Evolutionary conservation across 2,113 vertebrate genomes (phyloP), one percentile per base, ranked within the genome.

Genomic region (Cephalopterus ornatus): DNA sequence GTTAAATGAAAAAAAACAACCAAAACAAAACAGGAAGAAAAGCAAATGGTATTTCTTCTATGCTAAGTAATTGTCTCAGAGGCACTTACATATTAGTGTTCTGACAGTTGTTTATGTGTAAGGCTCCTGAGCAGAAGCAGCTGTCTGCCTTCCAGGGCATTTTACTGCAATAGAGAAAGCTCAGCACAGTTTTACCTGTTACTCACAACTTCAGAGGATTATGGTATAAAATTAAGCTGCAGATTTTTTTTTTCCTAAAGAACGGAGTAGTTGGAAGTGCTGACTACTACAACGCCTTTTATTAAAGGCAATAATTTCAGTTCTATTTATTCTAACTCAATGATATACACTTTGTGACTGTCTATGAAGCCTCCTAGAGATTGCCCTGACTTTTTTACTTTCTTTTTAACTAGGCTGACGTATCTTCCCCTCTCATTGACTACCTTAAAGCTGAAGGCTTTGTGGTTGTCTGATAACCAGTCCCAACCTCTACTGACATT

Each of bases 391-490:
- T 72, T 22, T 37, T 83, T 24, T 53, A 41, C 68, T 78, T 81
- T 80, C 76, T 68, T 28, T 52, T 52, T 24, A 68, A 62, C 56
- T 94, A 99, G 99, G 97, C 97, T 99, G 96, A 71, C 42, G 39
- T 97, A 99, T 97, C 98, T 99, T 92, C 99, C 99, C 6, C 86
- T 99, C 75, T 99, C 99, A 4, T 97, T 99, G 96, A 99, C 98
- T 28, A 96, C 98, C 8, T 98, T 99, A 93, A 99, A 98, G 46
- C 97, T 99, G 88, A 99, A 99, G 96, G 99, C 99, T 66, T 97
- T 99, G 78, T 99, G 99, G 99, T 95, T 99, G 95, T 99, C 99
- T 15, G 99, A 99, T 97, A 99, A 99, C 98, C 99, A 99, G 98
- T 99, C 99, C 14, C 99, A 99, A 96, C 99, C 99, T 28, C 98